These are phyloP conservation scores for Cyclura pinguis DNA, from an alignment of 2,797 vertebrate genomes.

Conservation along the genomic window DNA sequence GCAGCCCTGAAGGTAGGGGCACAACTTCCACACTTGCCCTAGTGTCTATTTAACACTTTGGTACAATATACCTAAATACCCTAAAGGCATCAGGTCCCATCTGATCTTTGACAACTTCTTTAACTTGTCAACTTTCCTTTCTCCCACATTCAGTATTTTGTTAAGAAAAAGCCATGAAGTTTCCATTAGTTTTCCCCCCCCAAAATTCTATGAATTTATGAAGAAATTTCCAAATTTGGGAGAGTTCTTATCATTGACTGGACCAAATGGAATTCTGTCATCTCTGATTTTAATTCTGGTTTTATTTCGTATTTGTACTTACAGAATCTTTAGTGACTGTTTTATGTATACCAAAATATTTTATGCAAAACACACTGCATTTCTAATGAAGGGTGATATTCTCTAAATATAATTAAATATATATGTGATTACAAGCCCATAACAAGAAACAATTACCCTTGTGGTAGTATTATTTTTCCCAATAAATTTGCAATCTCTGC, in stretches of 20 bases:
- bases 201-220: neutral
- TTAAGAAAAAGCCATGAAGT: neutral
- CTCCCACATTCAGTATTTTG: constrained; percentile 24
- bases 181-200: neutral
- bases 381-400: neutral
- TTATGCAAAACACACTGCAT: neutral
- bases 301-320: neutral
- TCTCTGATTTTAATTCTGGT: neutral
- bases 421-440: neutral
- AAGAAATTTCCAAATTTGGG: neutral
- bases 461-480: too few species aligned
- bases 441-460: neutral
- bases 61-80: too few species aligned
- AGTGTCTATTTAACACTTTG: too few species aligned
- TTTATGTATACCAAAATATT: neutral
- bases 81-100: too few species aligned
- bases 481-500: neutral
- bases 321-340: neutral
- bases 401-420: neutral
- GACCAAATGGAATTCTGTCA: neutral
- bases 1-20: too few species aligned
- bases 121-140: constrained; percentile 5
- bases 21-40: too few species aligned
- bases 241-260: neutral
- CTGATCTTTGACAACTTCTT: too few species aligned